A percentile compares a stretch with the other conserved stretches of the same genome.
phyloP scores from a whole-genome alignment of 2,113 vertebrate species.

The Agelaius tricolor region DNA sequence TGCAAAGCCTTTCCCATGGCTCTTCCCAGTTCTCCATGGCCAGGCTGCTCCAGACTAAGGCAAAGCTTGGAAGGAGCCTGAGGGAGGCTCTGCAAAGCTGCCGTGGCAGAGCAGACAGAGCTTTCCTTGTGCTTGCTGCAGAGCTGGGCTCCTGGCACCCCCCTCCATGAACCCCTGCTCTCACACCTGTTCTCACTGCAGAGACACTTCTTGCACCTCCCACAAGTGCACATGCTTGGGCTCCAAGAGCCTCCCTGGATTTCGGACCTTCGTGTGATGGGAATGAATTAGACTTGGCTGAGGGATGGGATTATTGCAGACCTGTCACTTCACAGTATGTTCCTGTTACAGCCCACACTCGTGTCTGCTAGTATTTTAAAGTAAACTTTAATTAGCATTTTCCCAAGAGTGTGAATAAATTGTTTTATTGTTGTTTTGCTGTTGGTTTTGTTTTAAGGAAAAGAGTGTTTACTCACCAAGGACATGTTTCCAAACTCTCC shows the following conservation, averaged over 20 bases:
- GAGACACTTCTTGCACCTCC: conserved; percentile 60
- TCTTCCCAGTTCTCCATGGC: accelerated
- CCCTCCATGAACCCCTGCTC: conserved; percentile 29
- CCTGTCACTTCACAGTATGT: conserved; percentile 69
- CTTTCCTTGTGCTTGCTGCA: not conserved
- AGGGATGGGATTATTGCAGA: conserved; percentile 56
- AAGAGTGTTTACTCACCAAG: conserved; percentile 24
- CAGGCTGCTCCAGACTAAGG: not conserved
- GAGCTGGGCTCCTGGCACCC: not conserved
- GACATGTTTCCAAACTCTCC: conserved; percentile 45
- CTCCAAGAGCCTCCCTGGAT: conserved; percentile 47
- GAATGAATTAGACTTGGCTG: conserved; percentile 55
- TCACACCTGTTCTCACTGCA: conserved; percentile 35
- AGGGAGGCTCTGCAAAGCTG: not conserved
- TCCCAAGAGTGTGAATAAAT: conserved; percentile 38
- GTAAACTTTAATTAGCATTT: conserved; percentile 63
- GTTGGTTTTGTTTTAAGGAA: conserved; percentile 43
- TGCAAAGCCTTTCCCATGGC: not conserved
- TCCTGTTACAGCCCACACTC: conserved; percentile 68
- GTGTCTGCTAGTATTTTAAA: conserved; percentile 66
- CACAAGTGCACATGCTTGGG: conserved; percentile 54
- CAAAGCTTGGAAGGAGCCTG: accelerated
- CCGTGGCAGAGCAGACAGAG: accelerated
- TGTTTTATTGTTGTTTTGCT: conserved; percentile 60
- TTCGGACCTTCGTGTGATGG: conserved; percentile 33